Evolutionary conservation across 1,140 invertebrate species (phyloP).

Genomic region (Eumeta japonica): DNA sequence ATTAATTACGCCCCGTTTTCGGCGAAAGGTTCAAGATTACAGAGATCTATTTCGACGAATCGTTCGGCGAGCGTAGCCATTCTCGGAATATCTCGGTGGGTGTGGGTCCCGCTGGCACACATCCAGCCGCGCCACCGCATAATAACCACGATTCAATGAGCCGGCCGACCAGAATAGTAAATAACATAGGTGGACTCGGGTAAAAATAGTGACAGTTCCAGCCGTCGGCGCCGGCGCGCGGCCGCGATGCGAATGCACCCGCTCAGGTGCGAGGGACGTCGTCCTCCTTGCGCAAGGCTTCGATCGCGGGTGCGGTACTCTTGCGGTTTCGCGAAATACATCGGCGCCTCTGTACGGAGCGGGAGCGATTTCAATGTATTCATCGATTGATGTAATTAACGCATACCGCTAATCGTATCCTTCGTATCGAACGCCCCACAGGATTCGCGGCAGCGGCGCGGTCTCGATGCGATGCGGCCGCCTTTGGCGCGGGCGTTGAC

Average conservation of each 20-base stretch:
- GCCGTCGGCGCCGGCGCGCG: slow-evolving; percentile 33
- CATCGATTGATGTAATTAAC: too few species aligned
- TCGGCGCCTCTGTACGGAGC: too few species aligned
- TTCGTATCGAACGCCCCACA: too few species aligned
- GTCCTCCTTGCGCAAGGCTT: slow-evolving; percentile 28
- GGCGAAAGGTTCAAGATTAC: slow-evolving; percentile 19
- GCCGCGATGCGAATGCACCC: slow-evolving; percentile 37
- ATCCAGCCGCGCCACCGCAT: slow-evolving; percentile 55
- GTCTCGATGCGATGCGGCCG: too few species aligned
- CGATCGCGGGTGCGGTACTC: too few species aligned
- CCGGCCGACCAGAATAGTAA: slow-evolving; percentile 55
- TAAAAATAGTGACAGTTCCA: slow-evolving; percentile 54
- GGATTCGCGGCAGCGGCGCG: too few species aligned
- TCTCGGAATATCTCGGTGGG: slow-evolving; percentile 49
- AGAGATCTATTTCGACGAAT: slow-evolving; percentile 31
- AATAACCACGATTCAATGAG: slow-evolving; percentile 58
- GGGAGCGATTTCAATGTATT: too few species aligned
- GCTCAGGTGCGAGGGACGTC: slow-evolving; percentile 44
- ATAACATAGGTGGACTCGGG: slow-evolving; percentile 51
- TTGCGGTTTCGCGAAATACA: too few species aligned
- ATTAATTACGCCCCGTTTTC: too few species aligned
- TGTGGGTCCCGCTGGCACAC: slow-evolving; percentile 39
- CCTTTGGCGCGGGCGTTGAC: too few species aligned
- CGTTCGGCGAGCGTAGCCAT: slow-evolving; percentile 34
- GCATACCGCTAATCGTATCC: too few species aligned